Percentiles rank a stretch among this genome's conserved stretches.
Evolutionary conservation across 2,888 invertebrate species (phyloP).

Genomic region (Tetragonisca angustula): DNA sequence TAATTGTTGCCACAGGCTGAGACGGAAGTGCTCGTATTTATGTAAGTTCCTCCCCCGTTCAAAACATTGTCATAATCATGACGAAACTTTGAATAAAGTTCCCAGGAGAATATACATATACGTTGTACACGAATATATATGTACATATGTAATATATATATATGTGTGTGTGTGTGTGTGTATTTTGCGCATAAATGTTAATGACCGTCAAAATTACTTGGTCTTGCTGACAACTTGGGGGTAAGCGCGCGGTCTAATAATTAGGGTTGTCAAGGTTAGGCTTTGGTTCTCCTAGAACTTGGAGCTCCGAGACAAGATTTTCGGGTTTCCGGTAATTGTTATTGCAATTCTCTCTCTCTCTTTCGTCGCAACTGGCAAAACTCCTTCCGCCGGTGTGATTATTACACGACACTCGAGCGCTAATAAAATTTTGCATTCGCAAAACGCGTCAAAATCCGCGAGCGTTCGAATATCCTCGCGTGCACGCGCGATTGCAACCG

Average conservation of each 20-base stretch:
- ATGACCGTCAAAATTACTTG: slow-evolving; percentile 24
- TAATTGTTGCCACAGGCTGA: slow-evolving; percentile 55
- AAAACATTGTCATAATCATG: slow-evolving; percentile 48
- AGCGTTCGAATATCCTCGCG: too few species aligned
- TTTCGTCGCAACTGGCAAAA: too few species aligned
- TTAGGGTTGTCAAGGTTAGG: slow-evolving; percentile 13
- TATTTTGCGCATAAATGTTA: slow-evolving; percentile 11
- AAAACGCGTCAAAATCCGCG: too few species aligned
- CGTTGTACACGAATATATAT: too few species aligned
- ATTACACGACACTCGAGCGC: too few species aligned
- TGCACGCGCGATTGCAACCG: too few species aligned
- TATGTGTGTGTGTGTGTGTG: not conserved
- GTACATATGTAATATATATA: too few species aligned
- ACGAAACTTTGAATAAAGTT: slow-evolving; percentile 42
- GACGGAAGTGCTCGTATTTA: slow-evolving; percentile 45
- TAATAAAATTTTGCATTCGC: too few species aligned
- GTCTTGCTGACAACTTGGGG: not conserved
- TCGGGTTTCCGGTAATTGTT: not conserved
- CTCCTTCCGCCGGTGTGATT: too few species aligned
- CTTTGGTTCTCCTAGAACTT: not conserved
- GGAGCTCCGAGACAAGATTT: not conserved
- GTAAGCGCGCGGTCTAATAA: slow-evolving; percentile 3
- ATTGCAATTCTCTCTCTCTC: not conserved
- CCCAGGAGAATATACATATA: not conserved
- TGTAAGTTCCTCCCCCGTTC: slow-evolving; percentile 40